Percentiles rank a stretch among this genome's conserved stretches.
phyloP scores from a whole-genome alignment of 2,113 vertebrate species.

The Saccopteryx bilineata region DNA sequence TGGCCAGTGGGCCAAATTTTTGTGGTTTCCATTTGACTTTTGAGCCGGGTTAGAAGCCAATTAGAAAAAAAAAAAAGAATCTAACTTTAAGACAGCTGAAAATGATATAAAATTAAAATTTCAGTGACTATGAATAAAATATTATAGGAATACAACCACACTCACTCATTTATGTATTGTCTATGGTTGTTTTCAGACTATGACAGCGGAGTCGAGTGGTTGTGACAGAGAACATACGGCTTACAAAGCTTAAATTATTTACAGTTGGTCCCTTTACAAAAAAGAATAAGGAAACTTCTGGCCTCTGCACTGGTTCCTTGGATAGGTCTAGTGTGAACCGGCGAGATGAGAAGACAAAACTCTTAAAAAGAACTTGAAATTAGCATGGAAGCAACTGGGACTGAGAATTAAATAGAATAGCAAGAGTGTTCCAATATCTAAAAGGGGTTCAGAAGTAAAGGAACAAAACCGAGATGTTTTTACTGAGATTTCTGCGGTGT shows the following conservation, averaged over 20 bases:
- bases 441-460: background rate
- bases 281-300: background rate
- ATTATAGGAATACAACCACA: background rate
- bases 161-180: conserved; percentile 5
- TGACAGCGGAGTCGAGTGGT: background rate
- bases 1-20: background rate
- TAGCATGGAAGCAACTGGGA: background rate
- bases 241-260: background rate
- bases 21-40: background rate
- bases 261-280: background rate
- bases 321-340: background rate
- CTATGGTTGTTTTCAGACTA: conserved; percentile 2
- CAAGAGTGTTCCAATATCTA: background rate
- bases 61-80: background rate
- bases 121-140: background rate
- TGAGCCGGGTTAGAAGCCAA: background rate
- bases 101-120: conserved; percentile 42
- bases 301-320: background rate
- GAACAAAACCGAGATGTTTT: background rate
- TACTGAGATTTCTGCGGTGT: background rate
- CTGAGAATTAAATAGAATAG: background rate
- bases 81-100: background rate
- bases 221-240: background rate
- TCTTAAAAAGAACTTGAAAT: background rate
- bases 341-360: background rate